These are phyloP conservation scores for Bovichtus diacanthus DNA, from an alignment of 2,797 vertebrate species.

Conservation along the genomic window DNA sequence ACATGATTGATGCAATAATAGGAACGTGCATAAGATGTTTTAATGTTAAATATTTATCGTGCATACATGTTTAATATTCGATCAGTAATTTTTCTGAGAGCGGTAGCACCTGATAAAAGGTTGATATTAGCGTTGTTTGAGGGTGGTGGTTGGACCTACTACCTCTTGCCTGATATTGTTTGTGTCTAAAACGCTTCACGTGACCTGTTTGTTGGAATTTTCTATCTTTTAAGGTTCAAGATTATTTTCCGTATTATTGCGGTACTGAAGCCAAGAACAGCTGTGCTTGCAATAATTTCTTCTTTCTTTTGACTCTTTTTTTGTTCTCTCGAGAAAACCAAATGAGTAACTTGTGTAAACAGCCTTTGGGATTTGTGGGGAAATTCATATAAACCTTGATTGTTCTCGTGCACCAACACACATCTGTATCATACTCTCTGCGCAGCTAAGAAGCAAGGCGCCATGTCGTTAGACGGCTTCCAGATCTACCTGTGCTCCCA, in stretches of 20 bases:
- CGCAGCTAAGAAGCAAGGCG: conserved; percentile 87
- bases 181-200: background rate
- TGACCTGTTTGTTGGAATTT: too few species aligned
- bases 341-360: background rate
- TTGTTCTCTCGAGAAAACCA: too few species aligned
- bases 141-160: background rate
- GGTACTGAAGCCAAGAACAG: too few species aligned
- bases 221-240: too few species aligned
- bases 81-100: background rate
- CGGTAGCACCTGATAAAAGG: background rate
- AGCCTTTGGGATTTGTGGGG: background rate
- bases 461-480: conserved; percentile 93
- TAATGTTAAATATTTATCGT: conserved; percentile 2
- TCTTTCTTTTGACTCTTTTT: too few species aligned
- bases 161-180: background rate
- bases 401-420: background rate
- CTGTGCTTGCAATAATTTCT: too few species aligned
- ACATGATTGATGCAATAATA: background rate
- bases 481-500: conserved; percentile 92
- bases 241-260: too few species aligned
- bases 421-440: conserved; percentile 15
- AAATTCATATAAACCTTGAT: background rate
- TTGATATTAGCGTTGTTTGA: too few species aligned
- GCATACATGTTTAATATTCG: background rate
- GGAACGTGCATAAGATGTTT: background rate